Percentiles rank a stretch among this genome's conserved stretches.
Evolutionary conservation across 2,888 invertebrate genomes (phyloP).

Genomic region (Agriopis marginaria): DNA sequence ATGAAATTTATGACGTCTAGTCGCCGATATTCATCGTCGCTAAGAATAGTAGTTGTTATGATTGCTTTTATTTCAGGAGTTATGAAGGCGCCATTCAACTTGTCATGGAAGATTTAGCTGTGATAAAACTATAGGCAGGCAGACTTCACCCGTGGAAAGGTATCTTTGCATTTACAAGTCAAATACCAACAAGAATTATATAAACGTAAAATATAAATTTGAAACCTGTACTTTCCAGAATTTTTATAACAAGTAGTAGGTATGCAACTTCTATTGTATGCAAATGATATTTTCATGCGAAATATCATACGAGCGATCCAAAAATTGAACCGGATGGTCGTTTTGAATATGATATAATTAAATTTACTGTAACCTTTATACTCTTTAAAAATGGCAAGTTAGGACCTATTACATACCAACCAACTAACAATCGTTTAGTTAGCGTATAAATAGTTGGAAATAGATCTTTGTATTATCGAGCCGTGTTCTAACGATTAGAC

Average conservation of each 20-base stretch:
- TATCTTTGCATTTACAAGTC: not conserved
- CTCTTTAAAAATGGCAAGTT: not conserved
- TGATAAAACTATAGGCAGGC: not conserved
- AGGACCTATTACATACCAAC: not conserved
- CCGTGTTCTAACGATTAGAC: conserved; percentile 39
- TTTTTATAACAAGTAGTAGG: too few relatives aligned
- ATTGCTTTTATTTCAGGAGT: conserved; percentile 26
- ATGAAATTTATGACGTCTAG: conserved; percentile 57
- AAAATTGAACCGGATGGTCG: too few relatives aligned
- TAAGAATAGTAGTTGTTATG: conserved; percentile 34
- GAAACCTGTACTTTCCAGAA: too few relatives aligned
- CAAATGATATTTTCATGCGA: too few relatives aligned
- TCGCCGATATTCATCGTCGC: conserved; percentile 39
- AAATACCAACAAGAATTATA: not conserved
- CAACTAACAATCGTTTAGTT: not conserved
- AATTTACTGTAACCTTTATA: too few relatives aligned
- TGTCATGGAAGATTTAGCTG: conserved; percentile 5
- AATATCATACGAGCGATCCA: too few relatives aligned
- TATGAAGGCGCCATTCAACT: conserved; percentile 2
- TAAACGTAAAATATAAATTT: not conserved
- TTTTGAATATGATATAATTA: too few relatives aligned
- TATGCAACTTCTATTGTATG: too few relatives aligned
- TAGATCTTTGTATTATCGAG: conserved; percentile 37
- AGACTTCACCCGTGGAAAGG: not conserved
- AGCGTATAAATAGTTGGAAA: not conserved